phyloP scores from a whole-genome alignment of 2,113 vertebrate genomes.

The Sander lucioperca region DNA sequence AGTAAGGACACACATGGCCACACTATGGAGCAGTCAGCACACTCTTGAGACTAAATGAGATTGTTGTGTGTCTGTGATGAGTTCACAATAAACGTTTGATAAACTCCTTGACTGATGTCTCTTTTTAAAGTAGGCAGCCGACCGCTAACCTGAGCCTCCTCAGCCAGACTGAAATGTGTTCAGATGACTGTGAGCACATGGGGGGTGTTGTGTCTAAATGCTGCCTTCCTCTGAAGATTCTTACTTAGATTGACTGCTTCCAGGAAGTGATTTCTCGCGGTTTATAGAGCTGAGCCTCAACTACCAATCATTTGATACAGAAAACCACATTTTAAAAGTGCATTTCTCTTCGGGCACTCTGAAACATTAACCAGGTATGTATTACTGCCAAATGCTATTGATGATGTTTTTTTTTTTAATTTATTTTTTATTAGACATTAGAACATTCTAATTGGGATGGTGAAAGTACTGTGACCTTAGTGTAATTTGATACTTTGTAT shows the following conservation, averaged over 20 bases:
- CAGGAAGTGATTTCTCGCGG: conserved; percentile 90
- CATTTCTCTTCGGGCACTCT: conserved; percentile 11
- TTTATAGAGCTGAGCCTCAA: conserved; percentile 53
- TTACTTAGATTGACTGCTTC: conserved; percentile 82
- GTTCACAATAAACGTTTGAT: conserved; percentile 74
- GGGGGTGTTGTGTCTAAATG: conserved; percentile 11
- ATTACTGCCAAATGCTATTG: neutral
- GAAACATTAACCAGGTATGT: conserved; percentile 47
- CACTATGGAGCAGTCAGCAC: conserved; percentile 67
- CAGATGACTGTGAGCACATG: neutral
- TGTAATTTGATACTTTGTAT: neutral
- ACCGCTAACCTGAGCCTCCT: neutral
- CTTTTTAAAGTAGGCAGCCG: neutral
- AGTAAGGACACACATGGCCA: conserved; percentile 55
- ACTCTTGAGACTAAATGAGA: conserved; percentile 55
- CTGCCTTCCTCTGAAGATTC: conserved; percentile 64
- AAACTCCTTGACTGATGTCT: conserved; percentile 6
- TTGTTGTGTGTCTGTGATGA: conserved; percentile 46
- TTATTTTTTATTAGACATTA: neutral
- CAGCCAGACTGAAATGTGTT: neutral
- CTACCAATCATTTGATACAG: conserved; percentile 64
- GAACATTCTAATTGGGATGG: neutral
- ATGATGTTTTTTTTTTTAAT: no score
- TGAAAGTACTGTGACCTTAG: neutral
- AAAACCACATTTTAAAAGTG: conserved; percentile 67